Evolutionary conservation across 2,888 invertebrate genomes (phyloP).

Genomic region (Camptogramma bilineatum): DNA sequence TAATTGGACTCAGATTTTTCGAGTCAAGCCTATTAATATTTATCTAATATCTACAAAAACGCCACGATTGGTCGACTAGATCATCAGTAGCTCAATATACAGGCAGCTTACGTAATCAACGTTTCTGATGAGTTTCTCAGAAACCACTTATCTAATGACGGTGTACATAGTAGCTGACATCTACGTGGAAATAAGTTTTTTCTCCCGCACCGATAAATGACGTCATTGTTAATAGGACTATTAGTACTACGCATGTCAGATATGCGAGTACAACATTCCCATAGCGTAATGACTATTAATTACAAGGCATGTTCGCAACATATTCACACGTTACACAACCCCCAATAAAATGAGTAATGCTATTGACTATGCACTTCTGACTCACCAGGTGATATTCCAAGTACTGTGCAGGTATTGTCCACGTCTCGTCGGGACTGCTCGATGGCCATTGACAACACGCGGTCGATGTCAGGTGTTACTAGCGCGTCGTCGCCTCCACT

Average conservation of each 20-base stretch:
- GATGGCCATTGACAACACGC: slow-evolving; percentile 93
- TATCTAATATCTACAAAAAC: slow-evolving; percentile 29
- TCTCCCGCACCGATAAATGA: slow-evolving; percentile 61
- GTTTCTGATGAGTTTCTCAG: slow-evolving; percentile 64
- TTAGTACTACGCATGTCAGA: slow-evolving; percentile 51
- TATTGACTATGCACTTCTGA: slow-evolving; percentile 44
- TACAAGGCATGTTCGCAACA: slow-evolving; percentile 40
- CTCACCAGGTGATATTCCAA: slow-evolving; percentile 96
- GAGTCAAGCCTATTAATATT: slow-evolving; percentile 13
- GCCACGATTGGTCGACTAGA: slow-evolving; percentile 49
- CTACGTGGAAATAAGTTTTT: slow-evolving; percentile 68
- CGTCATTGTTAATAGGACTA: slow-evolving; percentile 66
- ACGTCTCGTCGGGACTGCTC: slow-evolving; percentile 95
- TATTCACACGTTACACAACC: slow-evolving; percentile 44
- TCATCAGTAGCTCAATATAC: slow-evolving; percentile 57
- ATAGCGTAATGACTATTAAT: slow-evolving; percentile 50
- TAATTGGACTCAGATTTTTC: not conserved
- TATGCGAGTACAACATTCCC: slow-evolving; percentile 54
- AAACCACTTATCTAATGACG: slow-evolving; percentile 69
- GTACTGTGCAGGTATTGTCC: slow-evolving; percentile 92
- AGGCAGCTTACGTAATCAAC: slow-evolving; percentile 74
- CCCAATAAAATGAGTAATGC: slow-evolving; percentile 47
- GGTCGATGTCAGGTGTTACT: slow-evolving; percentile 91
- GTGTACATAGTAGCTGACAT: slow-evolving; percentile 56
- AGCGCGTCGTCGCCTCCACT: slow-evolving; percentile 86